Conservation (phyloP, 2,888 invertebrate genomes). For the Anarsia innoxiella region DNA sequence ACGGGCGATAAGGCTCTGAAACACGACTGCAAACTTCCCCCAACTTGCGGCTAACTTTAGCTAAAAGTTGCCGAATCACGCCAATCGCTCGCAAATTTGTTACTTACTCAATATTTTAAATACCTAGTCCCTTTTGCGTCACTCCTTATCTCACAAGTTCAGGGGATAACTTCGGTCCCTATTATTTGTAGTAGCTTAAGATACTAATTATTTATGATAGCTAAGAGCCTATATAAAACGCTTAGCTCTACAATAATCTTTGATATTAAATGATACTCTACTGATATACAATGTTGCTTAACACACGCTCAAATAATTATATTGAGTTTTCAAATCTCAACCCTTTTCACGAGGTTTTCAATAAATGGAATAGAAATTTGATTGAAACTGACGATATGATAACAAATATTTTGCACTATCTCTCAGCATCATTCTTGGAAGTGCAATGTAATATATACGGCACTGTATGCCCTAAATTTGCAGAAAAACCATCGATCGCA, state of each 20-base stretch:
- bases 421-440: slow-evolving; percentile 2
- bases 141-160: slow-evolving; percentile 52
- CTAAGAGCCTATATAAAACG: too few species aligned
- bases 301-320: too few species aligned
- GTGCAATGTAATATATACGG: not conserved
- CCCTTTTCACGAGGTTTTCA: too few species aligned
- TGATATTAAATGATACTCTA: too few species aligned
- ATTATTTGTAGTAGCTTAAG: slow-evolving; percentile 4
- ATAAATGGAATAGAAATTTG: too few species aligned
- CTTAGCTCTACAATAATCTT: too few species aligned
- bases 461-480: slow-evolving; percentile 34
- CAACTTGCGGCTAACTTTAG: slow-evolving; percentile 54
- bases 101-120: slow-evolving; percentile 66
- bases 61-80: slow-evolving; percentile 65
- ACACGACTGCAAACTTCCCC: slow-evolving; percentile 53
- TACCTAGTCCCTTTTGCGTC: slow-evolving; percentile 48
- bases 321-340: too few species aligned
- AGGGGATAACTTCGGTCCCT: slow-evolving; percentile 10
- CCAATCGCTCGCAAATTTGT: slow-evolving; percentile 69
- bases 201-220: slow-evolving; percentile 10
- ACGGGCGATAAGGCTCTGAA: slow-evolving; percentile 64
- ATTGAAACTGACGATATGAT: too few species aligned
- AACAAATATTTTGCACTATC: slow-evolving; percentile 15
- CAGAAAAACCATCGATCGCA: slow-evolving; percentile 41
- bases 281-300: too few species aligned